Percentiles rank a stretch among this genome's conserved stretches.
Evolutionary conservation across 2,888 invertebrate genomes (phyloP).

Genomic region (Meandrusa payeni): DNA sequence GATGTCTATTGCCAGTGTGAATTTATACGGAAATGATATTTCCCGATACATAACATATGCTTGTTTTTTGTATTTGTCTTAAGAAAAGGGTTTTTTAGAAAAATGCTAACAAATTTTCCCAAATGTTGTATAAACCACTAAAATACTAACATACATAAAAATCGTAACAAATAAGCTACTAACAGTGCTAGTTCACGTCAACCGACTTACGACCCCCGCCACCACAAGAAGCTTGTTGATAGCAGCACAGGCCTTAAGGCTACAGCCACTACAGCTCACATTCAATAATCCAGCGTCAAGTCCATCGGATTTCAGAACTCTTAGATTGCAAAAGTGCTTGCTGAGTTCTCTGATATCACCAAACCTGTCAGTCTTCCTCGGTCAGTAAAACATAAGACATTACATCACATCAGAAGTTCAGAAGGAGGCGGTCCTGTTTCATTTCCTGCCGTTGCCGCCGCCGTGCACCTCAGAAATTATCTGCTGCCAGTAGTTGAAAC

Average conservation of each 20-base stretch:
- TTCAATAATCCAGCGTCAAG: no score
- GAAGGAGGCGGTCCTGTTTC: constrained; percentile 25
- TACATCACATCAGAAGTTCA: constrained; percentile 29
- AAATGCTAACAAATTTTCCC: no score
- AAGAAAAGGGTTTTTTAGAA: no score
- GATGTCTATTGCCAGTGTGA: constrained; percentile 22
- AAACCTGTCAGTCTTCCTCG: constrained; percentile 25
- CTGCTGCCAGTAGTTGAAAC: constrained; percentile 14
- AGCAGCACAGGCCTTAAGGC: no score
- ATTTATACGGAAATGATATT: constrained; percentile 1
- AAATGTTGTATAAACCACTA: no score
- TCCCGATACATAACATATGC: neutral
- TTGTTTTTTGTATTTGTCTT: neutral
- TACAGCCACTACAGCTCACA: no score
- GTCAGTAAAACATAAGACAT: constrained; percentile 24
- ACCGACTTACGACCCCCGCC: no score
- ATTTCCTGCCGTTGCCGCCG: constrained; percentile 27
- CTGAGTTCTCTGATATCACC: constrained; percentile 26
- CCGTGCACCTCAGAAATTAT: constrained; percentile 30
- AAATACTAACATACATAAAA: no score
- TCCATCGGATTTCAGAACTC: no score
- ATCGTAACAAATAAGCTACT: no score
- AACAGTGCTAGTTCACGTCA: no score
- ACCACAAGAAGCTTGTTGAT: no score
- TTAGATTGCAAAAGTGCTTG: neutral